These are phyloP conservation scores for Eupithecia centaureata DNA, from an alignment of 2,888 invertebrate genomes.

Conservation along the genomic window DNA sequence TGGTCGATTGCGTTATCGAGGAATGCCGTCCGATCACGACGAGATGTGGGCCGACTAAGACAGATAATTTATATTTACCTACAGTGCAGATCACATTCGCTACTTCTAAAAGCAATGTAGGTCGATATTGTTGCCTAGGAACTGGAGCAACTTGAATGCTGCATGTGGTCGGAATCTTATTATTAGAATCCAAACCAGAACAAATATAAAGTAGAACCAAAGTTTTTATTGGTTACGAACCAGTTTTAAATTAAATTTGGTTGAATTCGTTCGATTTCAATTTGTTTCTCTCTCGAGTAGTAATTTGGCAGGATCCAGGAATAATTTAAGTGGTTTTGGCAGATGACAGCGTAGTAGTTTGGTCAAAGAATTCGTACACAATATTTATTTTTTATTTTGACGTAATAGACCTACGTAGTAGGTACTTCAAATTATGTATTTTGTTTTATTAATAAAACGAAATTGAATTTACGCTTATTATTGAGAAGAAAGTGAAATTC, in stretches of 20 bases:
- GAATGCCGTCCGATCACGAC: slow-evolving; percentile 74
- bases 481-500: slow-evolving; percentile 17
- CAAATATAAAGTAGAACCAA: not conserved
- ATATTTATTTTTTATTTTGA: not conserved
- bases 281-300: slow-evolving; percentile 10
- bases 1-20: slow-evolving; percentile 66
- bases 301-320: slow-evolving; percentile 23
- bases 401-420: too few relatives aligned
- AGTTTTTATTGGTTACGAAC: not conserved
- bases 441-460: not conserved
- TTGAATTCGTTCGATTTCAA: slow-evolving; percentile 14
- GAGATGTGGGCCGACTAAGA: slow-evolving; percentile 60
- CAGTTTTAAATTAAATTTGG: not conserved
- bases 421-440: not conserved
- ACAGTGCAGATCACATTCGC: slow-evolving; percentile 38
- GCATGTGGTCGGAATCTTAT: slow-evolving; percentile 28
- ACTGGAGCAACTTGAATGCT: slow-evolving; percentile 29
- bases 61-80: slow-evolving; percentile 36
- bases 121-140: slow-evolving; percentile 46
- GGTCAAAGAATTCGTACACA: not conserved
- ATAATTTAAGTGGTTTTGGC: slow-evolving; percentile 15
- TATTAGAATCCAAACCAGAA: slow-evolving; percentile 3
- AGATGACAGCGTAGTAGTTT: not conserved
- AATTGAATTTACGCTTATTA: not conserved
- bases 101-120: slow-evolving; percentile 50